A percentile compares a stretch with the other conserved stretches of the same genome.
Evolutionary conservation across 2,888 invertebrate genomes (phyloP).

Genomic region (Drosophila pegasa): DNA sequence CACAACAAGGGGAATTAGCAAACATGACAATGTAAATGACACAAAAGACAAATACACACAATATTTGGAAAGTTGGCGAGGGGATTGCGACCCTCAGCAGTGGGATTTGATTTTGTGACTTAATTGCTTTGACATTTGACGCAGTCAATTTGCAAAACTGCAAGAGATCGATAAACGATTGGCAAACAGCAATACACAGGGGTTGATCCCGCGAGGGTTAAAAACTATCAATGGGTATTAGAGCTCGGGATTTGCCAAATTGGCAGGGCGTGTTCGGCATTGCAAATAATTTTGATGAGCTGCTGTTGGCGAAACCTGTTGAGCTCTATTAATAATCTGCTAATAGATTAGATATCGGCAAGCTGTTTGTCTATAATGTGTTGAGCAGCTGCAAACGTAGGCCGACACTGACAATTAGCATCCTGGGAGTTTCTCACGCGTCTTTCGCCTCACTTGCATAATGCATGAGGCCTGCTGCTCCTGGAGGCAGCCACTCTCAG

Average conservation of each 20-base stretch:
- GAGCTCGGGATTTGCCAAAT: constrained; percentile 51
- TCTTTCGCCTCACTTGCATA: constrained; percentile 64
- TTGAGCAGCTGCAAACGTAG: constrained; percentile 41
- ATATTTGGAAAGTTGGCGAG: constrained; percentile 11
- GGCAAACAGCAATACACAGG: constrained; percentile 39
- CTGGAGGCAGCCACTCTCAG: constrained; percentile 40
- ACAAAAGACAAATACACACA: constrained; percentile 45
- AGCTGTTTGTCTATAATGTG: constrained; percentile 3
- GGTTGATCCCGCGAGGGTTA: constrained; percentile 38
- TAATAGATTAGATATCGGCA: not conserved
- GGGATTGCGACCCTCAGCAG: constrained; percentile 49
- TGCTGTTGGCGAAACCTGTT: constrained; percentile 55
- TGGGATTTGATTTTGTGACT: constrained; percentile 66
- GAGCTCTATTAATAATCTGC: constrained; percentile 40
- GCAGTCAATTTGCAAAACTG: constrained; percentile 67
- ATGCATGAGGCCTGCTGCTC: constrained; percentile 63
- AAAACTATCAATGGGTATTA: constrained; percentile 21
- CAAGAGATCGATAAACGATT: constrained; percentile 67
- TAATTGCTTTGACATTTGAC: constrained; percentile 80
- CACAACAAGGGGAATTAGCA: constrained; percentile 74
- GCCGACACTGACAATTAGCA: constrained; percentile 27
- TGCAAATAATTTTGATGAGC: constrained; percentile 21
- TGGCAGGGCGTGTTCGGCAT: constrained; percentile 47
- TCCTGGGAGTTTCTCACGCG: constrained; percentile 69
- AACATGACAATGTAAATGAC: constrained; percentile 77